Evolutionary conservation across 2,888 invertebrate species (phyloP).

Genomic region (Glomeris marginata): DNA sequence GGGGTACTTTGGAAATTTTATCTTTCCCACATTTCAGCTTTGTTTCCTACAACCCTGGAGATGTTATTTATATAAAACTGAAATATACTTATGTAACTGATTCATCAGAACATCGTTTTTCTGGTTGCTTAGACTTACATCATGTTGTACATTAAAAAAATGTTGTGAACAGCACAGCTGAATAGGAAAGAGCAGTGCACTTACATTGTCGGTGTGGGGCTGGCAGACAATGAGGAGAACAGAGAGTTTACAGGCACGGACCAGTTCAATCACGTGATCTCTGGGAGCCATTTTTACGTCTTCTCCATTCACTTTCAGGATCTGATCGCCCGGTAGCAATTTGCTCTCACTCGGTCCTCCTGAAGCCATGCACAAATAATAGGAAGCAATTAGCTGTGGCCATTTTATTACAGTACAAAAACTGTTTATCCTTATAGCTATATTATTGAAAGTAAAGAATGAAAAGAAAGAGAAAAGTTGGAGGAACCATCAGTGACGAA

Average conservation of each 20-base stretch:
- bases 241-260: slow-evolving; percentile 59
- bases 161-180: not conserved
- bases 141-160: not conserved
- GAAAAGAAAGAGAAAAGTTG: not conserved
- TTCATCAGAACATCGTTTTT: too few relatives aligned
- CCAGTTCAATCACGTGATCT: slow-evolving; percentile 75
- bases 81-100: too few relatives aligned
- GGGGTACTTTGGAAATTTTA: too few relatives aligned
- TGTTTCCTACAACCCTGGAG: too few relatives aligned
- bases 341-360: slow-evolving; percentile 84
- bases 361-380: slow-evolving; percentile 18
- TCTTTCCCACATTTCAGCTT: too few relatives aligned
- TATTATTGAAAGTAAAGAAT: not conserved
- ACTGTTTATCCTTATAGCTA: not conserved
- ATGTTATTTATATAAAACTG: too few relatives aligned
- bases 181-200: slow-evolving; percentile 19
- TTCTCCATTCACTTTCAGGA: slow-evolving; percentile 76
- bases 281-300: slow-evolving; percentile 72
- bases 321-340: slow-evolving; percentile 80
- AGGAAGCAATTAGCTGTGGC: not conserved
- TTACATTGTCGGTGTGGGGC: slow-evolving; percentile 52
- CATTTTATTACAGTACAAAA: not conserved
- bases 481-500: slow-evolving; percentile 36
- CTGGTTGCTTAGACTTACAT: too few relatives aligned
- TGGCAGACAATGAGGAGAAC: slow-evolving; percentile 70